Conservation (phyloP, 2,113 vertebrate species). For the Myrmecophaga tridactyla region DNA sequence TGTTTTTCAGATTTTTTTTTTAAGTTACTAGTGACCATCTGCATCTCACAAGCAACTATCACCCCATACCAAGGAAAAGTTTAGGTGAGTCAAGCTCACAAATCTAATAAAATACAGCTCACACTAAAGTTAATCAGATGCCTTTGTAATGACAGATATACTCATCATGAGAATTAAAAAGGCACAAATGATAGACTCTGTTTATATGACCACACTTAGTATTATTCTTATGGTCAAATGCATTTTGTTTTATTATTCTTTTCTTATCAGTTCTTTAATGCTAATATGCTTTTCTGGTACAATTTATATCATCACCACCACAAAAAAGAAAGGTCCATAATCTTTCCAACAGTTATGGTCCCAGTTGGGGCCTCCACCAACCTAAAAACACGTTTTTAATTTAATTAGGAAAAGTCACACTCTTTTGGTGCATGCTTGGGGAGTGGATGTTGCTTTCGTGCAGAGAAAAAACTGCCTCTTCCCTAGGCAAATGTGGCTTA, state of each 20-base stretch:
- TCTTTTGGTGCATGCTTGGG: not conserved
- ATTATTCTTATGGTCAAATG: not conserved
- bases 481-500: not conserved
- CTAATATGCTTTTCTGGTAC: not conserved
- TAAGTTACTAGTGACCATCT: not conserved
- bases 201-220: not conserved
- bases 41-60: not conserved
- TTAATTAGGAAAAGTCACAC: not conserved
- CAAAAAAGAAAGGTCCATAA: not conserved
- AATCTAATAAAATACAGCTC: not conserved
- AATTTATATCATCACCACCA: not conserved
- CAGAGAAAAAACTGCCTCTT: not conserved
- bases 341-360: not conserved
- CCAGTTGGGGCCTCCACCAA: not conserved
- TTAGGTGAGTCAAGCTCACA: not conserved
- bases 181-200: not conserved
- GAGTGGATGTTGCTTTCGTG: not conserved
- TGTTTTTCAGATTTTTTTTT: not conserved
- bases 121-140: not conserved
- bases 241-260: not conserved
- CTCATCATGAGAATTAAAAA: not conserved
- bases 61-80: not conserved
- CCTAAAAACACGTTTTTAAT: not conserved
- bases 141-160: not conserved
- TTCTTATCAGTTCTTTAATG: not conserved